A percentile compares a stretch with the other conserved stretches of the same genome.
Conservation (phyloP, 2,113 vertebrate species). For the Ageneiosus marmoratus region DNA sequence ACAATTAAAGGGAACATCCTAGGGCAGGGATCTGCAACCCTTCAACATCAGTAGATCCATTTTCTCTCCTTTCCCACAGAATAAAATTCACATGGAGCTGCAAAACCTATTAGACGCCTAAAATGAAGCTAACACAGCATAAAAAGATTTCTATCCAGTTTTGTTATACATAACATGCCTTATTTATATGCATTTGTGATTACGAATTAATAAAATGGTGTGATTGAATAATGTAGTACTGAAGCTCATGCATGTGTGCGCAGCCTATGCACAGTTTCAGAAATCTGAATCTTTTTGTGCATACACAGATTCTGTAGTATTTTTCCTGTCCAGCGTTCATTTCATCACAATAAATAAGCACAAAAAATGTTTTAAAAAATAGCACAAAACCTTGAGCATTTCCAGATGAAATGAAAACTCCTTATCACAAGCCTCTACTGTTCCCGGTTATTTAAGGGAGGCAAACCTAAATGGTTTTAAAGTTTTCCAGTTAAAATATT, state of each 20-base stretch:
- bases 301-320: neutral
- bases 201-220: neutral
- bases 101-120: too few species aligned
- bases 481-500: neutral
- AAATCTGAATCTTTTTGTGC: neutral
- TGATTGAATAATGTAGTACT: neutral
- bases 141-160: too few species aligned
- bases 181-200: neutral
- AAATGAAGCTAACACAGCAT: too few species aligned
- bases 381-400: neutral
- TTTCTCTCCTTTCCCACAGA: too few species aligned
- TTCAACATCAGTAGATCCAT: too few species aligned
- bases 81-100: too few species aligned
- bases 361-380: neutral
- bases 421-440: neutral
- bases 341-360: constrained; percentile 10
- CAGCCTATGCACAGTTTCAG: neutral
- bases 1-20: too few species aligned
- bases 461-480: neutral
- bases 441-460: neutral
- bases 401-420: neutral
- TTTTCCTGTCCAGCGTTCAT: neutral
- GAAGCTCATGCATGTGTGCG: neutral
- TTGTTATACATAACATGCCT: too few species aligned
- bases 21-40: too few species aligned